Conservation (phyloP, 1,140 invertebrate genomes). For the Drosophila ficusphila region DNA sequence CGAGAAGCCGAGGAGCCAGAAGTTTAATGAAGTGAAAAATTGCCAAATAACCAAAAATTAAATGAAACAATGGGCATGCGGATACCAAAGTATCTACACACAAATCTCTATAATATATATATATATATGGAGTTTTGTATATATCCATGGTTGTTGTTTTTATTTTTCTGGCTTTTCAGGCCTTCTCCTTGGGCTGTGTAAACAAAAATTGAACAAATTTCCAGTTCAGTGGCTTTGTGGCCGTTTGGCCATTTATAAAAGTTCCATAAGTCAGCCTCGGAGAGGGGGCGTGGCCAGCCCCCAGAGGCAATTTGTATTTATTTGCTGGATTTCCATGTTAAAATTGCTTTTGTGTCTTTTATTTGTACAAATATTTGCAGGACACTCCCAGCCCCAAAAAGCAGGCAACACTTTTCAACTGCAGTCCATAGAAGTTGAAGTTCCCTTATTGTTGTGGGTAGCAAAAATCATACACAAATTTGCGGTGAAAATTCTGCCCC, state of each 20-base stretch:
- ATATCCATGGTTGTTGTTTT: slow-evolving; percentile 23
- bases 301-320: slow-evolving; percentile 69
- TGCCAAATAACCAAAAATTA: slow-evolving; percentile 81
- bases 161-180: slow-evolving; percentile 11
- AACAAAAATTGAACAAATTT: slow-evolving; percentile 78
- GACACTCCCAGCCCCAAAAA: slow-evolving; percentile 45
- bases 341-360: slow-evolving; percentile 54
- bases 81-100: slow-evolving; percentile 5
- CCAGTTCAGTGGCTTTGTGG: slow-evolving; percentile 78
- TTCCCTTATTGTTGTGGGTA: slow-evolving; percentile 10
- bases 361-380: slow-evolving; percentile 67
- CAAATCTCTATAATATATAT: slow-evolving; percentile 11
- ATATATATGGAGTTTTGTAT: slow-evolving; percentile 1
- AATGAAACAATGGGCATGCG: slow-evolving; percentile 44
- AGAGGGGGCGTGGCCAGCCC: slow-evolving; percentile 26
- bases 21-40: slow-evolving; percentile 81
- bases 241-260: slow-evolving; percentile 65
- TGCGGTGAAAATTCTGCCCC: slow-evolving; percentile 55
- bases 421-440: slow-evolving; percentile 12
- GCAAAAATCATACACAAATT: slow-evolving; percentile 78
- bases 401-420: slow-evolving; percentile 44
- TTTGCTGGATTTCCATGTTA: slow-evolving; percentile 64
- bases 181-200: slow-evolving; percentile 46
- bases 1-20: slow-evolving; percentile 57
- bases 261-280: slow-evolving; percentile 36